phyloP scores from a whole-genome alignment of 2,797 vertebrate genomes.

The Arnoldichthys spilopterus region DNA sequence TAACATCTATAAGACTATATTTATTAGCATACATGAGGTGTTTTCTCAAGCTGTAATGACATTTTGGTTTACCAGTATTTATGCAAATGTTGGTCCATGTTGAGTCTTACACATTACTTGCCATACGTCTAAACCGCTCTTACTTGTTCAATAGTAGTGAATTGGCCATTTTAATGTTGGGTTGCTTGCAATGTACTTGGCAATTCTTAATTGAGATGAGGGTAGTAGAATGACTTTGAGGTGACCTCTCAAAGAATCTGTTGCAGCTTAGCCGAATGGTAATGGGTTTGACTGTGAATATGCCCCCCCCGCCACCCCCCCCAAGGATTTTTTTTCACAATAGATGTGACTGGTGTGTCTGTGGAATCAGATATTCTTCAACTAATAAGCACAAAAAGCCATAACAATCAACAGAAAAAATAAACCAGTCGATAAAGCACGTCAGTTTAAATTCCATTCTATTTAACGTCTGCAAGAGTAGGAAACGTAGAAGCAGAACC shows the following conservation, averaged over 20 bases:
- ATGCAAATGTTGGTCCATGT: constrained; percentile 23
- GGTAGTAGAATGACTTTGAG: constrained; percentile 49
- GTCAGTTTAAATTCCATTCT: not conserved
- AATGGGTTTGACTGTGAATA: constrained; percentile 21
- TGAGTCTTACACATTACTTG: constrained; percentile 12
- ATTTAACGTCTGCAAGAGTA: not conserved
- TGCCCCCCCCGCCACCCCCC: too few relatives aligned
- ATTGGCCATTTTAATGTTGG: constrained; percentile 34
- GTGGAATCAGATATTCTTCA: not conserved
- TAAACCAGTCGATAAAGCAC: too few relatives aligned
- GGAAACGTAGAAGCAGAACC: constrained; percentile 16
- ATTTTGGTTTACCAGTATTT: constrained; percentile 14
- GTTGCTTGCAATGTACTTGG: too few relatives aligned
- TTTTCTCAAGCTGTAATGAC: constrained; percentile 2
- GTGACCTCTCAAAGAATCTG: constrained; percentile 46
- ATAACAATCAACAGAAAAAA: not conserved
- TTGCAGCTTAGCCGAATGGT: constrained; percentile 44
- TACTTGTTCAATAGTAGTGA: constrained; percentile 10
- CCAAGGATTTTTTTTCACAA: not conserved
- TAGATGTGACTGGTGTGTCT: not conserved
- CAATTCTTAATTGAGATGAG: constrained; percentile 48
- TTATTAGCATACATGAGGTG: constrained; percentile 3
- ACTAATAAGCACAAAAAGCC: not conserved
- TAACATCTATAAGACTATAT: not conserved
- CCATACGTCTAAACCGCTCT: constrained; percentile 19